Conservation (phyloP, 2,888 invertebrate species). For the Kuschelorhynchus macadamiae region DNA sequence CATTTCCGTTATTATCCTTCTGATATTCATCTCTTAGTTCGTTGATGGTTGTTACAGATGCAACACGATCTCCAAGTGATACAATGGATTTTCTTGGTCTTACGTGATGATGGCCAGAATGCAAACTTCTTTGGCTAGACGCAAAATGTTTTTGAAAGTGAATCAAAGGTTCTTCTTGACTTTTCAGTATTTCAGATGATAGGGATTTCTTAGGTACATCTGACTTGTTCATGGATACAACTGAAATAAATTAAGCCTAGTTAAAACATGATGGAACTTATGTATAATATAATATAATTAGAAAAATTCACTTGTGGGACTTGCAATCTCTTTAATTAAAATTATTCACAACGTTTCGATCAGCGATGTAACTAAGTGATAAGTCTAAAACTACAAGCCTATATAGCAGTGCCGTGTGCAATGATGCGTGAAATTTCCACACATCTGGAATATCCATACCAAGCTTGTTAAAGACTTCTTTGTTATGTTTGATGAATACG, state of each 20-base stretch:
- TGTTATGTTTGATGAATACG: too few species aligned
- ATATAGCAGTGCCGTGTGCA: too few species aligned
- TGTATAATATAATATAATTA: too few species aligned
- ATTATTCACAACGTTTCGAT: too few species aligned
- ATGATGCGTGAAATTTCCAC: too few species aligned
- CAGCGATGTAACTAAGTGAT: too few species aligned
- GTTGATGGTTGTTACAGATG: conserved; percentile 56
- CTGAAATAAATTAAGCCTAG: conserved; percentile 20
- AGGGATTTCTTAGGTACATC: conserved; percentile 23
- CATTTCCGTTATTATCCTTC: not conserved
- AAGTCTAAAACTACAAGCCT: too few species aligned
- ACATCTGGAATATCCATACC: too few species aligned
- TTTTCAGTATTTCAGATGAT: conserved; percentile 34
- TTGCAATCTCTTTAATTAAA: too few species aligned
- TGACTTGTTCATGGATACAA: not conserved
- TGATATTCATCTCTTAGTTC: conserved; percentile 33
- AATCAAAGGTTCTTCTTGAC: conserved; percentile 46
- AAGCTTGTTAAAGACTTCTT: too few species aligned
- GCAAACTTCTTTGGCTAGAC: conserved; percentile 27
- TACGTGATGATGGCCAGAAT: conserved; percentile 26
- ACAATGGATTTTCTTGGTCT: conserved; percentile 58
- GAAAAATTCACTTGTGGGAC: too few species aligned
- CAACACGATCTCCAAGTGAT: conserved; percentile 59
- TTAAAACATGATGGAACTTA: too few species aligned
- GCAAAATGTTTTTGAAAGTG: not conserved